Evolutionary conservation across 2,888 invertebrate species (phyloP).

Genomic region (Acleris laterana): DNA sequence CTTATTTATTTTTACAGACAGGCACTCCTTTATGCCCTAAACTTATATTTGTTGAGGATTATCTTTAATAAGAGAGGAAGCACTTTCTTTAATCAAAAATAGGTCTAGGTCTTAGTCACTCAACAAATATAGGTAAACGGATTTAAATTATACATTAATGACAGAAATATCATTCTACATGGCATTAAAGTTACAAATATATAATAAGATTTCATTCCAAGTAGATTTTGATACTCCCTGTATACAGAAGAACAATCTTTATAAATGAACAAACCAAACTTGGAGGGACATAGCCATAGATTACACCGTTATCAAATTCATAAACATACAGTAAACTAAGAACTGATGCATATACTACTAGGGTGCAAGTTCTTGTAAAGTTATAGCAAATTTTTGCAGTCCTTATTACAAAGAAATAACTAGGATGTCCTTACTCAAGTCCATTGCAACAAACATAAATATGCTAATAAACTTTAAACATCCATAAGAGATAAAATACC

Average conservation of each 20-base stretch:
- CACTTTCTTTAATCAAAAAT: no score
- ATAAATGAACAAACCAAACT: slow-evolving; percentile 23
- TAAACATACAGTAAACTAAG: slow-evolving; percentile 42
- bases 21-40: background rate
- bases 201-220: slow-evolving; percentile 19
- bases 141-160: slow-evolving; percentile 7
- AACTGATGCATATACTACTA: slow-evolving; percentile 56
- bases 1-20: slow-evolving; percentile 13
- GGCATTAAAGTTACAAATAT: slow-evolving; percentile 27
- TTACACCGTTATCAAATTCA: slow-evolving; percentile 40
- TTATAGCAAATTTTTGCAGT: slow-evolving; percentile 76
- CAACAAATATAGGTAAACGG: background rate
- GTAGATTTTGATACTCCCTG: slow-evolving; percentile 28
- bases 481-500: slow-evolving; percentile 60
- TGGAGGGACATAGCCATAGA: slow-evolving; percentile 19
- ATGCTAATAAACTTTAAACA: slow-evolving; percentile 53
- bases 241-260: slow-evolving; percentile 15
- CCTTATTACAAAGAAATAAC: slow-evolving; percentile 67
- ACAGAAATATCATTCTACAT: slow-evolving; percentile 20
- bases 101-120: no score
- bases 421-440: slow-evolving; percentile 66
- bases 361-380: slow-evolving; percentile 63
- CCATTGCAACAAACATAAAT: slow-evolving; percentile 56
- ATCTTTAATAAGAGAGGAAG: no score
- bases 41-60: slow-evolving; percentile 1